phyloP scores from a whole-genome alignment of 2,113 vertebrate genomes.

The Phyllostomus hastatus region DNA sequence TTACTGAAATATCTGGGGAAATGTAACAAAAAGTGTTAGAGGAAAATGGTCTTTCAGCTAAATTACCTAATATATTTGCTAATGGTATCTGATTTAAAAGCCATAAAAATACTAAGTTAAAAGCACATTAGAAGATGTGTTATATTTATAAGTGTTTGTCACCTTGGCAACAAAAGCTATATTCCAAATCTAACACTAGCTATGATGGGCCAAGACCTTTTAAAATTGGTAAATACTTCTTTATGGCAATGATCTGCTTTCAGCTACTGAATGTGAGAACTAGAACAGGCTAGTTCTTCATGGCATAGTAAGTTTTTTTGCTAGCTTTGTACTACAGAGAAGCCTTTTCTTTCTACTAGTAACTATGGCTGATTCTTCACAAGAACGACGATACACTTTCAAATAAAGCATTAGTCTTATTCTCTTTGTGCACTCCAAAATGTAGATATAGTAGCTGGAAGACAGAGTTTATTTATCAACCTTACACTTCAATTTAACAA shows the following conservation, averaged over 20 bases:
- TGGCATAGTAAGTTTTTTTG: slow-evolving; percentile 59
- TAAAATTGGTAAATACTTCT: slow-evolving; percentile 88
- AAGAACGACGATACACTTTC: slow-evolving; percentile 47
- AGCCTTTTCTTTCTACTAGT: slow-evolving; percentile 52
- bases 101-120: slow-evolving; percentile 90
- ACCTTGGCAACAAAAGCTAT: slow-evolving; percentile 88
- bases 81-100: slow-evolving; percentile 91
- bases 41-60: slow-evolving; percentile 89
- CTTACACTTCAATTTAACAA: background rate
- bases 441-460: background rate
- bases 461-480: slow-evolving; percentile 32
- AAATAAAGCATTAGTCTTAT: slow-evolving; percentile 51
- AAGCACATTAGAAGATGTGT: slow-evolving; percentile 88
- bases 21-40: slow-evolving; percentile 86
- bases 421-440: slow-evolving; percentile 38
- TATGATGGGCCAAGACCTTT: slow-evolving; percentile 87
- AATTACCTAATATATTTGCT: slow-evolving; percentile 91
- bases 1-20: slow-evolving; percentile 86
- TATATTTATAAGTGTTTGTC: slow-evolving; percentile 90
- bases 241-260: slow-evolving; percentile 81
- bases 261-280: slow-evolving; percentile 73
- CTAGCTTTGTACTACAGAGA: slow-evolving; percentile 60
- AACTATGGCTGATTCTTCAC: slow-evolving; percentile 45
- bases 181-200: slow-evolving; percentile 84
- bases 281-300: slow-evolving; percentile 66